phyloP scores from a whole-genome alignment of 2,888 invertebrate species.

The Hanleya hanleyi region DNA sequence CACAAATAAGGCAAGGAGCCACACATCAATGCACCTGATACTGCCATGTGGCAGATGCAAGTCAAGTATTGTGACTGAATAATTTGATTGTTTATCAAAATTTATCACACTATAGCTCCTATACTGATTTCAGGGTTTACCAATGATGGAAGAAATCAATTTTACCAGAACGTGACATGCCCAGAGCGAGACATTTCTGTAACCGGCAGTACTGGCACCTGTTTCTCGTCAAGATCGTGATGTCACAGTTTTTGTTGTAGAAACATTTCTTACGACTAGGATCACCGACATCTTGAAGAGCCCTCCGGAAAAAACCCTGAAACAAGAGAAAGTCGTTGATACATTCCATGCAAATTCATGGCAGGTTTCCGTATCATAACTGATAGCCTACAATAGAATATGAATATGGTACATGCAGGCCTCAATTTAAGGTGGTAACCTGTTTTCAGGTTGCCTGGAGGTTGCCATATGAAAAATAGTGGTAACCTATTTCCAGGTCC shows the following conservation, averaged over 20 bases:
- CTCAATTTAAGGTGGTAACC: too few species aligned
- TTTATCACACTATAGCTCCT: background rate
- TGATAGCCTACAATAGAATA: too few species aligned
- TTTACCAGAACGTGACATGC: slow-evolving; percentile 69
- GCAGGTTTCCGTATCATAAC: too few species aligned
- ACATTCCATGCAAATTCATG: background rate
- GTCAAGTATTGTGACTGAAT: too few species aligned
- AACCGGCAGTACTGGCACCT: slow-evolving; percentile 69
- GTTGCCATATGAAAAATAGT: too few species aligned
- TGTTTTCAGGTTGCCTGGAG: too few species aligned
- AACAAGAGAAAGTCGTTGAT: slow-evolving; percentile 5
- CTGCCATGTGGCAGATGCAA: too few species aligned
- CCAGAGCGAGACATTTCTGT: slow-evolving; percentile 69
- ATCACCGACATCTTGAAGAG: slow-evolving; percentile 72
- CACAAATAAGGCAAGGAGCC: too few species aligned
- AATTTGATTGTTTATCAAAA: too few species aligned
- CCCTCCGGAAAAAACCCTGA: slow-evolving; percentile 72
- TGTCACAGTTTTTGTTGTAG: slow-evolving; percentile 73
- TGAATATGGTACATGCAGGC: too few species aligned
- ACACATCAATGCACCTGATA: too few species aligned
- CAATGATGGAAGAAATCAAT: background rate
- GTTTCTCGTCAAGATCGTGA: slow-evolving; percentile 70
- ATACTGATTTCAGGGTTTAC: background rate
- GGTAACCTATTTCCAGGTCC: too few species aligned
- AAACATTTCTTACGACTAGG: slow-evolving; percentile 72